Percentiles rank a stretch among this genome's conserved stretches.
Evolutionary conservation across 2,797 vertebrate genomes (phyloP).

Genomic region (Rhinella marina): DNA sequence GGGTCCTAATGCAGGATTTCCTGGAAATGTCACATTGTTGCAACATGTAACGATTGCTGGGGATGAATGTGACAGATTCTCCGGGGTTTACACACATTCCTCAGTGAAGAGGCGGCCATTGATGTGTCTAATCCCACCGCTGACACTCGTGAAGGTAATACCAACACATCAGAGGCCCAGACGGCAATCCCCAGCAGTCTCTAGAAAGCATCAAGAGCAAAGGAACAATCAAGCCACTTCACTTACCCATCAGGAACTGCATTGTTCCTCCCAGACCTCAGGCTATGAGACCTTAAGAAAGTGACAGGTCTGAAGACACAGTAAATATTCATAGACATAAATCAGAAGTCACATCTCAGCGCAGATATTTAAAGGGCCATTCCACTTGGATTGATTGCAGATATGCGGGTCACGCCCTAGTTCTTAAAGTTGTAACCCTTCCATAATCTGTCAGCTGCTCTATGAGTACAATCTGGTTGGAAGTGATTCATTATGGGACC

Average conservation of each 20-base stretch:
- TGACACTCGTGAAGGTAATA: constrained; percentile 31
- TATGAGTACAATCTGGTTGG: too few species aligned
- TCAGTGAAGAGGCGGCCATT: constrained; percentile 8
- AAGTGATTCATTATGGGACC: too few species aligned
- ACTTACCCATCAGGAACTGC: constrained; percentile 9
- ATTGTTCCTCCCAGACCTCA: constrained; percentile 20
- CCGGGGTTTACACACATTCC: constrained; percentile 35
- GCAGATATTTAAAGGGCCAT: neutral
- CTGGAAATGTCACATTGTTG: too few species aligned
- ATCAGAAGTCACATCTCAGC: neutral
- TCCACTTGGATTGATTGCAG: neutral
- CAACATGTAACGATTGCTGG: neutral
- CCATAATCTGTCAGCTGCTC: neutral
- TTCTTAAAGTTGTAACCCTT: neutral
- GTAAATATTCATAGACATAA: constrained; percentile 23
- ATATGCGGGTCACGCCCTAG: neutral
- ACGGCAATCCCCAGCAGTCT: constrained; percentile 30
- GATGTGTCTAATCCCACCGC: constrained; percentile 43
- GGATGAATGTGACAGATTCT: neutral
- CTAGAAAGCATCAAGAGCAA: constrained; percentile 46
- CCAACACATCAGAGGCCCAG: constrained; percentile 45
- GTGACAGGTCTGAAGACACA: constrained; percentile 29
- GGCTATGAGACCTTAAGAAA: constrained; percentile 35
- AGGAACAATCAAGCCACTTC: constrained; percentile 30
- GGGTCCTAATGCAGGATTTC: neutral